Base-by-base conservation (phyloP, 2,888 invertebrate genomes). In the Hydraecia micacea region DNA sequence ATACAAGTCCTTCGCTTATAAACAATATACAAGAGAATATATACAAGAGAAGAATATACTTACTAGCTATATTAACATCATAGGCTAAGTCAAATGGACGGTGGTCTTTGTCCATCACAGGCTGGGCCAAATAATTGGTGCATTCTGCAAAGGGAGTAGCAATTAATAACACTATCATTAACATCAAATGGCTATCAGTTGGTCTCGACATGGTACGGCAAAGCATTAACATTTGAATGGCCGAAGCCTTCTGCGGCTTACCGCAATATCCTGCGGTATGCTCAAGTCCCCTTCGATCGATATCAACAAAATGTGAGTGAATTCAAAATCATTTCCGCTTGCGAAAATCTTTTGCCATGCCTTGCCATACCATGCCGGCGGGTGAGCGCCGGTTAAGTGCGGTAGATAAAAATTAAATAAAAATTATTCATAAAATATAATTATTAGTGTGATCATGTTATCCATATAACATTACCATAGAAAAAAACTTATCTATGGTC, bases 81-180 rank as follows among this genome's bases (percentile, higher is more conserved):
- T 96, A 96, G 3, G 96, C 96, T 75, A 93, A 93, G 88, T 96
- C 96, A 7, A 84, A 58, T 8, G 92, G 89, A 65, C 92, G 93
- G 58, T 93, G 94, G 42, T 92, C 91, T 58, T 58, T 58, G 55
- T 93, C 93, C 91, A 93, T 91, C 0, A 72, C 11, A 15, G 95
- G 95, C 78, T 94, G 94, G n/a, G 95, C 90, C 87, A 97, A 92
- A 88, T 95, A 97, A 86, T 96, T 97, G 67, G 96, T 96, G 84
- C 96, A 96, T 89, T 90, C 96, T 97, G 95, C 60, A 96, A 96
- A 92, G 93, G 94, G 67, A 75, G 32, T 7, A 42, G 58, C 11
- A 58, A 69, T 84, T 71, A 36, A 66, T 72, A 69, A 77, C 62
- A 73, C 3, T 36, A 52, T 28, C 9, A 55, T 36, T 39, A 52